phyloP scores from a whole-genome alignment of 2,113 vertebrate genomes.

The Rhodinocichla rosea region DNA sequence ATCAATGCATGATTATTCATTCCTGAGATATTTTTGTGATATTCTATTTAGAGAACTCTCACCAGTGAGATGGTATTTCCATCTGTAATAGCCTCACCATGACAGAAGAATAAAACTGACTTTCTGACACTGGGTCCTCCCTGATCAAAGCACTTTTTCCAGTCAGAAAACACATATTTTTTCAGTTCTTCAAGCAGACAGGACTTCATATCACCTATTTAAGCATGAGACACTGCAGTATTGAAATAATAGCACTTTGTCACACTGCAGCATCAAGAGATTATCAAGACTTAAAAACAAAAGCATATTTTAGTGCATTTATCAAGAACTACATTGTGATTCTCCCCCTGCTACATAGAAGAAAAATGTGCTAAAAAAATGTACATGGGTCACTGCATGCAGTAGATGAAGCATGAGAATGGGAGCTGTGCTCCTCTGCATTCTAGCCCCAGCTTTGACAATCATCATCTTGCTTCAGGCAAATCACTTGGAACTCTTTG shows the following conservation, averaged over 20 bases:
- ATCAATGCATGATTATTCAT: not conserved
- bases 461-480: slow-evolving; percentile 16
- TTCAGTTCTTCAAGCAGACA: not conserved
- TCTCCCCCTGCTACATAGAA: not conserved
- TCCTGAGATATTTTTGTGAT: not conserved
- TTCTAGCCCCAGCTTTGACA: not conserved
- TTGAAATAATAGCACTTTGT: not conserved
- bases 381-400: not conserved
- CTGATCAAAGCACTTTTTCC: not conserved
- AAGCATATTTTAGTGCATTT: not conserved
- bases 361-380: not conserved
- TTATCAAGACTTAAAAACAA: not conserved
- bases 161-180: not conserved
- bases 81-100: not conserved
- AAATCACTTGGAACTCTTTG: not conserved
- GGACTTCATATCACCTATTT: not conserved
- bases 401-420: slow-evolving; percentile 18
- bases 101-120: not conserved
- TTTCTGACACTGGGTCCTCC: not conserved
- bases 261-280: not conserved
- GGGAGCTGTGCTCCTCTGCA: not conserved
- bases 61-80: not conserved
- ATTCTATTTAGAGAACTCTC: not conserved
- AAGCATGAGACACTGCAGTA: not conserved
- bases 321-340: not conserved